Conservation (phyloP, 1,140 invertebrate genomes). For the Drosophila busckii region DNA sequence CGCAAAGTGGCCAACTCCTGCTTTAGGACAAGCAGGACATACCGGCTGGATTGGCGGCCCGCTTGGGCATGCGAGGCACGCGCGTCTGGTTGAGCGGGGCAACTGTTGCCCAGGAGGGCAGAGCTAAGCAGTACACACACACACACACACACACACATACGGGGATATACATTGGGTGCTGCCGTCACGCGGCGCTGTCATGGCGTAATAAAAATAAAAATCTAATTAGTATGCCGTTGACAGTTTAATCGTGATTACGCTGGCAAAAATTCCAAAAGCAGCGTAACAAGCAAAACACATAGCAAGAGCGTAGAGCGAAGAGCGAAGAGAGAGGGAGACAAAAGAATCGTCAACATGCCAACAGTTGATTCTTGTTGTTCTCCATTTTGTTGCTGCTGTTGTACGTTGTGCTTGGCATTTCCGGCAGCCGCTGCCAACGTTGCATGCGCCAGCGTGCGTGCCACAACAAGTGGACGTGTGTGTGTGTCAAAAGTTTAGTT, state of each 20-base stretch:
- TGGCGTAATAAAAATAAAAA: conserved; percentile 78
- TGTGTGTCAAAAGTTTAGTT: conserved; percentile 48
- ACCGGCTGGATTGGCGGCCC: conserved; percentile 20
- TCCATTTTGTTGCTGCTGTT: conserved; percentile 35
- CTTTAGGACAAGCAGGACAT: background rate
- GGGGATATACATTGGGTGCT: conserved; percentile 26
- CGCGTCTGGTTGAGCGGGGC: conserved; percentile 23
- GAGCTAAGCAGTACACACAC: conserved; percentile 23
- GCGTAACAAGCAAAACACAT: conserved; percentile 10
- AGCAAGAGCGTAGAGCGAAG: background rate
- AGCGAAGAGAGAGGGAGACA: background rate
- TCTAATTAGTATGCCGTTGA: conserved; percentile 78
- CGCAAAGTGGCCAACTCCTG: conserved; percentile 52
- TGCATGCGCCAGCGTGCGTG: conserved; percentile 64
- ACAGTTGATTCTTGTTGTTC: conserved; percentile 67
- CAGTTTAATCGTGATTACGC: conserved; percentile 78
- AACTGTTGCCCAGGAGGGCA: conserved; percentile 2
- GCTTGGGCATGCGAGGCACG: conserved; percentile 65
- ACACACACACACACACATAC: background rate
- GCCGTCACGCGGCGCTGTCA: conserved; percentile 71
- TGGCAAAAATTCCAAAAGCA: conserved; percentile 56
- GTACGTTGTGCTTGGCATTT: conserved; percentile 66
- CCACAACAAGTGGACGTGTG: conserved; percentile 32
- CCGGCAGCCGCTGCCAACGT: conserved; percentile 58
- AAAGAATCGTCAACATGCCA: conserved; percentile 70